These are phyloP conservation scores for Callionymus lyra DNA, from an alignment of 2,113 vertebrate species.

Conservation along the genomic window DNA sequence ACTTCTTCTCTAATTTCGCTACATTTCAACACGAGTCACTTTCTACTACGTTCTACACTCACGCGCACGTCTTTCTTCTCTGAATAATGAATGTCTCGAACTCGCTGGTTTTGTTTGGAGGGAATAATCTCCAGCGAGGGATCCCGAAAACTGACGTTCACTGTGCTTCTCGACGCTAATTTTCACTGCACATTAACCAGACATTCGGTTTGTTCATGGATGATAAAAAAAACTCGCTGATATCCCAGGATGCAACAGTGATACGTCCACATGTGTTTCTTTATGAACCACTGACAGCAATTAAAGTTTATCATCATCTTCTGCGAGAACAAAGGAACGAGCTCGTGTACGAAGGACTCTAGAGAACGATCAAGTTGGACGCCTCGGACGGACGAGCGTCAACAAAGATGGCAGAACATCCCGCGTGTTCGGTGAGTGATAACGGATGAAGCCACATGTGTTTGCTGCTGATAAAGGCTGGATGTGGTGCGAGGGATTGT, in stretches of 20 bases:
- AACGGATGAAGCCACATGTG: conserved; percentile 6
- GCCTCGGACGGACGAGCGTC: background rate
- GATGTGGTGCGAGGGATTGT: conserved; percentile 18
- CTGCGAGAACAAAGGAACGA: no score
- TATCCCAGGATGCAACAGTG: no score
- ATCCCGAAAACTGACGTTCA: conserved; percentile 6
- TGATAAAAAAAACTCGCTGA: conserved; percentile 20
- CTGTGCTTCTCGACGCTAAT: conserved; percentile 42
- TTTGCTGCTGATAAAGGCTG: conserved; percentile 8
- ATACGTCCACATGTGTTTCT: no score
- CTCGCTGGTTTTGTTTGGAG: conserved; percentile 37
- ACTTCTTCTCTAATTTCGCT: no score
- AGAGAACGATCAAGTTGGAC: no score
- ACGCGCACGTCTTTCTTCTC: conserved; percentile 20
- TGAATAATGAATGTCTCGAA: conserved; percentile 46
- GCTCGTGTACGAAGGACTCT: no score
- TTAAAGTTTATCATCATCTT: no score
- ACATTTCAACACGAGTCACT: no score
- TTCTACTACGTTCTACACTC: no score
- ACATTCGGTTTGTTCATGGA: conserved; percentile 30
- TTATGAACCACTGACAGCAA: no score
- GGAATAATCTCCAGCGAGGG: conserved; percentile 28
- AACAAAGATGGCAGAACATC: conserved; percentile 1
- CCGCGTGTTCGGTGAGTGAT: conserved; percentile 5
- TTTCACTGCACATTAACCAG: conserved; percentile 46